phyloP scores from a whole-genome alignment of 92 coral and sea anemone genomes.

The Epizoanthus scotinus region DNA sequence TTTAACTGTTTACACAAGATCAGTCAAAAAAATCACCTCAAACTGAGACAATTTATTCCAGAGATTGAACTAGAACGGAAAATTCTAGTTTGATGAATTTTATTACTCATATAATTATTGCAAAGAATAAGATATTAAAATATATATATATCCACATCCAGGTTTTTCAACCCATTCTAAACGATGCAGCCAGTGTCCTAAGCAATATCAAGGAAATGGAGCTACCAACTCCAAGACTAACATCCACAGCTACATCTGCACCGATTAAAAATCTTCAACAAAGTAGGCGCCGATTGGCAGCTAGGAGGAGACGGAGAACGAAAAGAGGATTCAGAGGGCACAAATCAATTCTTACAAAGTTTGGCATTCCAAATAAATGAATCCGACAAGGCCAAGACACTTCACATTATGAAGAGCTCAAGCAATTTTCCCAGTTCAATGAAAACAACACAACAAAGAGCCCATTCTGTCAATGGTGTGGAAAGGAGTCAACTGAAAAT shows the following conservation, averaged over 20 bases:
- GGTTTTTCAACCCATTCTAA: too few species aligned
- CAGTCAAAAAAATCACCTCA: too few species aligned
- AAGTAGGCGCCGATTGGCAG: neutral
- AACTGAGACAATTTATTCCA: too few species aligned
- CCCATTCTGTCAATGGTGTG: neutral
- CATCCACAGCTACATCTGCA: neutral
- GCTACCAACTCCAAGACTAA: too few species aligned
- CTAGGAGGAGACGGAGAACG: neutral
- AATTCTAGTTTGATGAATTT: too few species aligned
- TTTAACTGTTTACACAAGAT: too few species aligned
- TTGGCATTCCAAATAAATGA: constrained; percentile 13
- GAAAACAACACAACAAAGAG: constrained; percentile 3
- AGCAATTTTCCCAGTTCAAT: neutral
- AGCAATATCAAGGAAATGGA: too few species aligned
- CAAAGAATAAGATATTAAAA: too few species aligned
- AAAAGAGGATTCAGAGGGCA: neutral
- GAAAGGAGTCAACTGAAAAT: neutral
- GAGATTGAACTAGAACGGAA: too few species aligned
- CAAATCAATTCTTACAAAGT: constrained; percentile 7
- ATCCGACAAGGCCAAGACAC: neutral
- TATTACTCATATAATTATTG: too few species aligned
- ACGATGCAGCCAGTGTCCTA: too few species aligned
- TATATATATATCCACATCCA: too few species aligned
- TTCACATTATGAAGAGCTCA: constrained; percentile 1
- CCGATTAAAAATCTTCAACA: neutral